Conservation (phyloP, 1,140 invertebrate genomes). For the Littorina saxatilis region DNA sequence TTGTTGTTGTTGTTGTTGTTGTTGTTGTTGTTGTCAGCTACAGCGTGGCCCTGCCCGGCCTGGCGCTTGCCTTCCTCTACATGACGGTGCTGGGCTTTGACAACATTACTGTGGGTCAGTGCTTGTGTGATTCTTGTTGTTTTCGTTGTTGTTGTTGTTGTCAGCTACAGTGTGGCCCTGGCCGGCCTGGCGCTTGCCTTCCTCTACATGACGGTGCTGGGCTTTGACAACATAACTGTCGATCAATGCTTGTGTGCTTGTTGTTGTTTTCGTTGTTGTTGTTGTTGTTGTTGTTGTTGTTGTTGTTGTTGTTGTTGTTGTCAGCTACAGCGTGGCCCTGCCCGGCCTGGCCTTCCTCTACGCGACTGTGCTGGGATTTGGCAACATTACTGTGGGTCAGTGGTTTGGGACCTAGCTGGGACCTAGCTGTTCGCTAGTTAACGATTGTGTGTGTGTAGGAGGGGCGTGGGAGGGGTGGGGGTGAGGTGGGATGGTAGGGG, state of each 20-base stretch:
- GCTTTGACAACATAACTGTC: constrained; percentile 75
- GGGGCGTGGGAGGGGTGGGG: no score
- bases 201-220: no score
- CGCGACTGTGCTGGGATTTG: constrained; percentile 80
- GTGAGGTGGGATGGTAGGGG: no score
- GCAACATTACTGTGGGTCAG: constrained; percentile 78
- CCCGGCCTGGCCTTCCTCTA: constrained; percentile 78
- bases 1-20: no score
- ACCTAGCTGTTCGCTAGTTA: no score
- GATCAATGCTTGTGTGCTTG: not conserved
- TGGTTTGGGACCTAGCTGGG: no score
- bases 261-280: constrained; percentile 5
- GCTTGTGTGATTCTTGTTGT: no score
- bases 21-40: no score
- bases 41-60: constrained; percentile 75
- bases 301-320: constrained; percentile 19
- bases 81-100: no score
- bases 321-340: constrained; percentile 72
- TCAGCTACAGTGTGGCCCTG: constrained; percentile 65
- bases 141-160: no score
- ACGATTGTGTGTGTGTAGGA: no score
- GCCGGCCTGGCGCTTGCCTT: constrained; percentile 77
- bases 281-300: not conserved
- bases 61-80: constrained; percentile 77
- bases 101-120: constrained; percentile 77